Base-by-base conservation (phyloP, 2,888 invertebrate species). In the Onthophagus sagittarius region DNA sequence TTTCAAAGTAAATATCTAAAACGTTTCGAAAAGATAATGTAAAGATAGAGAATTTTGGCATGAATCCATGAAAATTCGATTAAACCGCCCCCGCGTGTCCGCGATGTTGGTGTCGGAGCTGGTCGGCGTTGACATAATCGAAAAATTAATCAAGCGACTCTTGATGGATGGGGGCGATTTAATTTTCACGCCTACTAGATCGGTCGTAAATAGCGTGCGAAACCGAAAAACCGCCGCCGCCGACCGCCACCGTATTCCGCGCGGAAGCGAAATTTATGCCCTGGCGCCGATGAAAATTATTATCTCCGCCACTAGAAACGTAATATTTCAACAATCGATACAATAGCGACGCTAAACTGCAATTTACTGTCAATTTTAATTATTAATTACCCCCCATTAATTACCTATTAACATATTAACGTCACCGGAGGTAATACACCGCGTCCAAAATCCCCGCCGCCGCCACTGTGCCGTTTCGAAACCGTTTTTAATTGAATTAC, bases 351-450 rank as follows among this genome's bases (percentile, higher is more conserved):
- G 69, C 39, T 62, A 64, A 72, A 74, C 70, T 72, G 65, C 72
- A 72, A 72, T 72, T 72, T 71, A 72, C 53, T 72, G 72, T 74
- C 62, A 72, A 69, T 72, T 63, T 72, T 74, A 74, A 65, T 69
- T 74, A 74, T 74, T 74, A 72, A 70, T 72, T 72, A 63, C 72
- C 31, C 23, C 53, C 31, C 72, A 74, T 74, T 74, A 72, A 74
- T 74, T 72, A 74, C 64, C 72, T 39, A 70, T 70, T 72, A 74
- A 72, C 70, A 72, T 70, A 72, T 72, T 72, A 72, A 72, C 64
- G 67, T 72, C 65, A 65, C 72, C 64, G 23, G 39, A 53, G 39
- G 65, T 72, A 65, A 67, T 65, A 72, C 64, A 72, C 67, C 67
- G 67, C 67, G 23, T 67, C 15, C 67, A 67, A 53, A 53, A 53